Base-by-base conservation (phyloP, 1,140 invertebrate genomes). In the Monomorium pharaonis region DNA sequence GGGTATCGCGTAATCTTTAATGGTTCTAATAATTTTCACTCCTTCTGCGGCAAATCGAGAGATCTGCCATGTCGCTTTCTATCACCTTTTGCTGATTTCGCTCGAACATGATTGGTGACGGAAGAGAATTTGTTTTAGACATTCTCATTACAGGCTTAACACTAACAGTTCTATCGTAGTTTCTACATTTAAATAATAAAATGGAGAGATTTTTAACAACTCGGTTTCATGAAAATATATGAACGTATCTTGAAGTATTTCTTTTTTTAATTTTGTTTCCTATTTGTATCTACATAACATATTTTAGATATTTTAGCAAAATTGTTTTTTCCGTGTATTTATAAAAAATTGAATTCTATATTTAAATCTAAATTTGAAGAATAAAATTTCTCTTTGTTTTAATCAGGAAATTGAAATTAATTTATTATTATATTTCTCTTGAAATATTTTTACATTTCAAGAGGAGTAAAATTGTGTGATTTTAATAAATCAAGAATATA, bases 1-100 rank as follows among this genome's bases (percentile, higher is more conserved):
- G 92, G 92, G 84, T 92, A 92, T 92, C 92, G 85, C 77, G 42
- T 30, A 63, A 93, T 92, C 91, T 89, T 88, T 90, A 88, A 93
- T 89, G 87, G 89, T 88, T 92, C 86, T 78, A 88, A 92, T 90
- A 90, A 92, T 92, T 89, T 92, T 93, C 88, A 86, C 90, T 88
- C 70, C 88, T 81, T 88, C 58, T 54, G 47, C 47, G 54, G 18
- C 80, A 84, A 84, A 27, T 56, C 65, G n/a, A 12, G 27, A 49
- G 65, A 63, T 33, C 37, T 18, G 51, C 42, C 44, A 37, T 60
- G 37, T 37, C 24, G 30, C 54, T 76, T 75, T 87, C 85, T 42
- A 83, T 60, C 42, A 58, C 49, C 76, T 67, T 63, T 85, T n/a
- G 51, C 75, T 49, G 30, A 12, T 85, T 27, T 44, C 1, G 16